These are phyloP conservation scores for Pediacus dermestoides DNA, from an alignment of 2,888 invertebrate species.

Conservation along the genomic window DNA sequence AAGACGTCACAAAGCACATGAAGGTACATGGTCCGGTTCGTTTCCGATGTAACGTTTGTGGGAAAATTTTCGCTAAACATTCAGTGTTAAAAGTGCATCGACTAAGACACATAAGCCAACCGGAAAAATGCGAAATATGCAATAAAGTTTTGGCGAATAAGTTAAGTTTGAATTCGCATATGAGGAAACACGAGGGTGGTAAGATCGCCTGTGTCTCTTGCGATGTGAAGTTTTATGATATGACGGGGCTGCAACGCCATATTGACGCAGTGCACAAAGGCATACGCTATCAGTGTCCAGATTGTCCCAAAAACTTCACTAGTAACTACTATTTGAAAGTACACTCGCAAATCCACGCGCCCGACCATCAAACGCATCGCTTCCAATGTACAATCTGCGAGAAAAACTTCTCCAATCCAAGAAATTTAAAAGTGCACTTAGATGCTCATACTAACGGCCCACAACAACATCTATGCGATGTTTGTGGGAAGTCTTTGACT, in stretches of 20 bases:
- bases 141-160: constrained; percentile 19
- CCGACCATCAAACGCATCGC: not conserved
- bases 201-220: constrained; percentile 26
- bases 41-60: no score
- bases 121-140: constrained; percentile 22
- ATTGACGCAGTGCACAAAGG: constrained; percentile 3
- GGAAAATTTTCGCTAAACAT: no score
- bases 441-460: constrained; percentile 18
- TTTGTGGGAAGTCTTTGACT: constrained; percentile 27
- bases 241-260: not conserved
- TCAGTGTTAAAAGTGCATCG: no score
- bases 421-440: constrained; percentile 8
- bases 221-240: not conserved
- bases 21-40: no score
- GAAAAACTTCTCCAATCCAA: constrained; percentile 23
- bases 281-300: constrained; percentile 7
- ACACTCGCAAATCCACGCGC: constrained; percentile 8
- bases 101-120: no score
- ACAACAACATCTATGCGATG: constrained; percentile 28
- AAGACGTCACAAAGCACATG: no score
- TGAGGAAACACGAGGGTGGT: constrained; percentile 21
- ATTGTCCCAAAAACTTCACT: constrained; percentile 1
- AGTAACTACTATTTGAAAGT: not conserved
- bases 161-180: constrained; percentile 20
- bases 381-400: constrained; percentile 27